phyloP scores from a whole-genome alignment of 2,888 invertebrate species.

The Chromoteleia sp. region DNA sequence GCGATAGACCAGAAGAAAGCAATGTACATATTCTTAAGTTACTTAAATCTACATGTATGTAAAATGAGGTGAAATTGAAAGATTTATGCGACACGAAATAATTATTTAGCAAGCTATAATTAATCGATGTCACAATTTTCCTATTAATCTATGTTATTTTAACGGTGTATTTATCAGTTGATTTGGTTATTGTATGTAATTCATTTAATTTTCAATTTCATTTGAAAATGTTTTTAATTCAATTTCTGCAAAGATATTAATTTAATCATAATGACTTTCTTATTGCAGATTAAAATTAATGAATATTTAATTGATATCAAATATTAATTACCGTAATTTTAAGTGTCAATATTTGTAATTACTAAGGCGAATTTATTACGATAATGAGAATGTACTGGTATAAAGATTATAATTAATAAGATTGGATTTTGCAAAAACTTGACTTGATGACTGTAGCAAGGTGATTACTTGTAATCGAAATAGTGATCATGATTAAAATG shows the following conservation, averaged over 20 bases:
- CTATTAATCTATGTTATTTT: slow-evolving; percentile 26
- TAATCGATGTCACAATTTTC: slow-evolving; percentile 45
- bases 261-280: too few species aligned
- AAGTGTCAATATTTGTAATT: not conserved
- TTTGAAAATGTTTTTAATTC: slow-evolving; percentile 22
- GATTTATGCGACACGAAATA: slow-evolving; percentile 43
- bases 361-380: too few species aligned
- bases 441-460: slow-evolving; percentile 12
- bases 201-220: slow-evolving; percentile 7
- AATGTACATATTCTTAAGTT: slow-evolving; percentile 57
- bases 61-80: slow-evolving; percentile 47
- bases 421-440: not conserved
- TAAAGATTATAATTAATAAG: not conserved
- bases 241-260: too few species aligned
- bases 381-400: too few species aligned
- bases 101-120: slow-evolving; percentile 36
- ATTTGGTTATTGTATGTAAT: slow-evolving; percentile 12
- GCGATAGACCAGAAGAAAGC: slow-evolving; percentile 68
- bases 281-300: too few species aligned
- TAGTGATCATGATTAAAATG: slow-evolving; percentile 66
- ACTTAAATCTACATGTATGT: slow-evolving; percentile 57
- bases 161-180: slow-evolving; percentile 26
- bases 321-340: too few species aligned
- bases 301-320: too few species aligned
- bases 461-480: slow-evolving; percentile 59